A percentile compares a stretch with the other conserved stretches of the same genome.
phyloP scores from a whole-genome alignment of 2,888 invertebrate genomes.

The Cephus rjabovi region DNA sequence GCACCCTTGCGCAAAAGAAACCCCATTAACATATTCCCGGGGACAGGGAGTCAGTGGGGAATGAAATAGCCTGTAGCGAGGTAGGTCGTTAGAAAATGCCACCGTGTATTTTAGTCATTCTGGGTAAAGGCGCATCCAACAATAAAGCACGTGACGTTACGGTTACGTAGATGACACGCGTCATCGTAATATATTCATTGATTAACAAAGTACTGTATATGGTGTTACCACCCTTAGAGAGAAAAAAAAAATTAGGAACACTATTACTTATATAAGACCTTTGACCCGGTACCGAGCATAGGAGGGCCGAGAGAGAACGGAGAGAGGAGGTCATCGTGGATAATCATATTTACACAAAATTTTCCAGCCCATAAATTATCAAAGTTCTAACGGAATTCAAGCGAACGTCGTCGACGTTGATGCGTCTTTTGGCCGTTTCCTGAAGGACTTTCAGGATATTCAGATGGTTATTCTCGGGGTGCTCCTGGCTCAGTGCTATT shows the following conservation, averaged over 20 bases:
- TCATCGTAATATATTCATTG: neutral
- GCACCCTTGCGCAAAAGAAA: slow-evolving; percentile 29
- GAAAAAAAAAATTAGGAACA: neutral
- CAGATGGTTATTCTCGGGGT: neutral
- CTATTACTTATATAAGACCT: neutral
- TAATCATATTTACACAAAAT: slow-evolving; percentile 20
- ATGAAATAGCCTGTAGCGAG: neutral
- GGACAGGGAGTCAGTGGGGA: neutral
- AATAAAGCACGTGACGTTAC: neutral
- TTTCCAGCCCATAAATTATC: slow-evolving; percentile 55
- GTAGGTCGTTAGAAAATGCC: neutral
- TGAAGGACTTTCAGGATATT: slow-evolving; percentile 33
- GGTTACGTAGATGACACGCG: neutral
- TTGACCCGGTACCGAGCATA: neutral
- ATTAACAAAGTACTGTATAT: neutral
- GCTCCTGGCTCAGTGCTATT: neutral
- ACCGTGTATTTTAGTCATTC: neutral
- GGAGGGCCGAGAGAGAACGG: neutral
- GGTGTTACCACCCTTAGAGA: neutral
- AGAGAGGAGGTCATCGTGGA: neutral
- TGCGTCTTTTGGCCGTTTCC: slow-evolving; percentile 35
- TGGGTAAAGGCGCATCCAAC: neutral
- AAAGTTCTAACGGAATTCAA: slow-evolving; percentile 47
- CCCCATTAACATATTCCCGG: slow-evolving; percentile 24
- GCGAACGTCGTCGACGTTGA: slow-evolving; percentile 31